Base-by-base conservation (phyloP, 2,888 invertebrate genomes). In the Venustoraphidia nigricollis region DNA sequence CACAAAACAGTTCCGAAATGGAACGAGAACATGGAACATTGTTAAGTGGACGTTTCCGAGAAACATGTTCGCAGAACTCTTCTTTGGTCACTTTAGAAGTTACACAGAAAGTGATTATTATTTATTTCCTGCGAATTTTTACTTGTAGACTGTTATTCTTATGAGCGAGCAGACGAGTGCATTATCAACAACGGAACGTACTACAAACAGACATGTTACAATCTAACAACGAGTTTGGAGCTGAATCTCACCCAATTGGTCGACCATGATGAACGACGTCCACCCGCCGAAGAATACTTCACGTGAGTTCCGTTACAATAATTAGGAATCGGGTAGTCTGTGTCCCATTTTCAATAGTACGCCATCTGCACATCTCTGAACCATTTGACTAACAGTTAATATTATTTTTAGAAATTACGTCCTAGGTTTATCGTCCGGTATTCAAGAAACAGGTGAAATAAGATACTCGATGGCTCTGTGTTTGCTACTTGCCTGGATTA, bases 401-500 rank as follows among this genome's bases (percentile, higher is more conserved):
- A 51, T 38, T 44, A 17, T 63, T 47, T 66, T 27, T 59, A 77
- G 77, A 48, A 76, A 76, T 55, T 66, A 80, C 62, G 80, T 83
- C 36, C 66, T 83, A 53, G 76, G 78, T 11, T 63, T 84, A 53
- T 84, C 85, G n/a, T 68, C 73, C 36, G 85, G 85, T 51, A 83
- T 83, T 54, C 81, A 82, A 61, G 79, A 81, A 55, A 81, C 77
- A 1, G 82, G 82, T 27, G 70, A 71, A 51, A 72, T 83, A 50
- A 73, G 76, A 51, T 73, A 76, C 67, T 76, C 81, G 49, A 73
- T 90, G 68, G 86, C 84, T 4, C 66, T 77, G 4, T 86, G 85
- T 61, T 71, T 90, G 10, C 69, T 87, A 2, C 69, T 80, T 47
- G 85, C 87, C 48, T 90, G 89, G 89, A 61, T 79, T 47, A 82